phyloP scores from a whole-genome alignment of 2,888 invertebrate species.

The Cephus spinipes region DNA sequence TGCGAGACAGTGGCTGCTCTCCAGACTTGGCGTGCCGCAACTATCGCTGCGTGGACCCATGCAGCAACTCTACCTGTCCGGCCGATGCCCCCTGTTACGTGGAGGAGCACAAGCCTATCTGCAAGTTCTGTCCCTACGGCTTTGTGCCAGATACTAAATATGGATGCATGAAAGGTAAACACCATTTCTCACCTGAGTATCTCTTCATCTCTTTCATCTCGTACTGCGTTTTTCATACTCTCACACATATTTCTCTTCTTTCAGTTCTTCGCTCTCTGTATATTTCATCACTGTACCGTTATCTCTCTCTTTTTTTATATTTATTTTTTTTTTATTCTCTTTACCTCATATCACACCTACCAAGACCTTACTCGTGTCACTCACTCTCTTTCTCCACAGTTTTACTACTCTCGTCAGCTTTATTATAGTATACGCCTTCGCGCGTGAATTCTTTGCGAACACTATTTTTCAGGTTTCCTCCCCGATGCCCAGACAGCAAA shows the following conservation, averaged over 20 bases:
- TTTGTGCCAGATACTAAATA: constrained; percentile 91
- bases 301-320: not conserved
- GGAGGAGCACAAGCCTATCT: constrained; percentile 93
- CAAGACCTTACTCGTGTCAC: not conserved
- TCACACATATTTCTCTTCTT: not conserved
- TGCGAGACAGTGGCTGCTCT: constrained; percentile 90
- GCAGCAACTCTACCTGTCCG: constrained; percentile 86
- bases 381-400: not conserved
- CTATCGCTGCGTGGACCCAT: constrained; percentile 92
- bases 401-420: not conserved
- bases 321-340: not conserved
- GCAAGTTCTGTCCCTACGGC: constrained; percentile 96
- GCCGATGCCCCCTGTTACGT: constrained; percentile 90
- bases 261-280: not conserved
- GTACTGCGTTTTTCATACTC: not conserved
- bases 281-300: not conserved
- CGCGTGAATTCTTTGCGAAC: not conserved
- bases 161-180: constrained; percentile 97
- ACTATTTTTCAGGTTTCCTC: not conserved
- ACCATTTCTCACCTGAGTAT: constrained; percentile 53
- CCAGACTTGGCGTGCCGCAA: constrained; percentile 86
- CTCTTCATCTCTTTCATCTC: constrained; percentile 8
- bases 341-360: not conserved
- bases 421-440: not conserved
- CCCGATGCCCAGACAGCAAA: constrained; percentile 4